phyloP scores from a whole-genome alignment of 2,113 vertebrate species.

The Climacteris rufus region DNA sequence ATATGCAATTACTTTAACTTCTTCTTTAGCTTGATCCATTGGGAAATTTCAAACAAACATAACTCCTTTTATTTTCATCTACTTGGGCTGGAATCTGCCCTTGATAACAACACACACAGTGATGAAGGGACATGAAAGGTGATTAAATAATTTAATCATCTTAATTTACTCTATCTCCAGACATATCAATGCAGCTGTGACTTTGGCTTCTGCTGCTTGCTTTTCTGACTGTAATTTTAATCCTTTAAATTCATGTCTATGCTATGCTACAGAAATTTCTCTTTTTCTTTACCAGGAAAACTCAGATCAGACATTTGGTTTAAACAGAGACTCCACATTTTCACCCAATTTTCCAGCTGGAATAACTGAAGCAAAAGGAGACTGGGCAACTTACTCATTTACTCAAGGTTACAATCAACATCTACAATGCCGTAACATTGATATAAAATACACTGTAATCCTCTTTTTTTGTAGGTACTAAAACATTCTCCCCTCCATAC shows the following conservation, averaged over 20 bases:
- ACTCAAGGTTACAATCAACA: neutral
- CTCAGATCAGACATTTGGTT: conserved; percentile 11
- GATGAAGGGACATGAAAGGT: neutral
- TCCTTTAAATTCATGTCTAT: neutral
- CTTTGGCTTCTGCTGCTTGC: neutral
- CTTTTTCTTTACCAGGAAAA: neutral
- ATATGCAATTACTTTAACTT: neutral
- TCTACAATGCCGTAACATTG: neutral
- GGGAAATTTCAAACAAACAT: conserved; percentile 8
- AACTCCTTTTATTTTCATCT: neutral
- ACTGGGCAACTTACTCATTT: neutral
- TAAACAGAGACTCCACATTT: neutral
- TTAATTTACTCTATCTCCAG: conserved; percentile 12
- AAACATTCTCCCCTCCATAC: neutral
- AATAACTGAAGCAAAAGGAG: conserved; percentile 32
- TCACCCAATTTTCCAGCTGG: neutral
- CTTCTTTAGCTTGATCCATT: neutral
- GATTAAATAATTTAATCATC: conserved; percentile 23
- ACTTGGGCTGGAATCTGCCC: neutral
- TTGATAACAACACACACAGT: neutral
- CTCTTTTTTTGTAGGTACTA: neutral
- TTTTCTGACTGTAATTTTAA: neutral
- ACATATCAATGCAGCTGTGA: neutral
- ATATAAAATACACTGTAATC: neutral
- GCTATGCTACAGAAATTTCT: neutral